Evolutionary conservation across 1,140 invertebrate genomes (phyloP).

Genomic region (Meloidogyne exigua): DNA sequence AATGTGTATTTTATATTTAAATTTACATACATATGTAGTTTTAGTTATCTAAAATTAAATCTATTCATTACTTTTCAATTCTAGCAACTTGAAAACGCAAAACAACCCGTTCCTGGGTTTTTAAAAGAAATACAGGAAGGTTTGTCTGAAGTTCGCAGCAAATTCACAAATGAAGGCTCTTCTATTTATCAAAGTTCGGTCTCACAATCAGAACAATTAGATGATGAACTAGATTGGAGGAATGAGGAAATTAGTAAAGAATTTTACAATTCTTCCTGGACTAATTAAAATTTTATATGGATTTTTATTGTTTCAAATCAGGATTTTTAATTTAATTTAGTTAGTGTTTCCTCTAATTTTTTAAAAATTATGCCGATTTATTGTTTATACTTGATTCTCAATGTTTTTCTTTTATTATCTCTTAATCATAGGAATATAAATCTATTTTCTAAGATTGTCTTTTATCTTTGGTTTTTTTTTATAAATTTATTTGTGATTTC

Average conservation of each 20-base stretch:
- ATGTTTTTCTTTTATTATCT: too few species aligned
- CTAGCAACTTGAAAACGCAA: background rate
- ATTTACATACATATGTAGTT: too few species aligned
- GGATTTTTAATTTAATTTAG: too few species aligned
- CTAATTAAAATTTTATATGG: background rate
- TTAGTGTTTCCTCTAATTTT: too few species aligned
- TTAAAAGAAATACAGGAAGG: background rate
- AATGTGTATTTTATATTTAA: too few species aligned
- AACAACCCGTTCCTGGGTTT: background rate
- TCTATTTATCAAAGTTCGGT: background rate
- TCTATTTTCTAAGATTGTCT: background rate
- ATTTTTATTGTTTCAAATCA: too few species aligned
- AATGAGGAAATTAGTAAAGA: background rate
- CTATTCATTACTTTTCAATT: background rate
- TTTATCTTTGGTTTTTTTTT: background rate
- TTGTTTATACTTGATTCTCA: too few species aligned
- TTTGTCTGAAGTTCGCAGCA: background rate
- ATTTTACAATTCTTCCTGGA: background rate
- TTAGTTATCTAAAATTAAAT: background rate
- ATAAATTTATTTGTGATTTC: background rate
- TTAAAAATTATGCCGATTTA: too few species aligned
- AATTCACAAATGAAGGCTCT: background rate
- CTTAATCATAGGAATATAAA: background rate
- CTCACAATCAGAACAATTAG: background rate
- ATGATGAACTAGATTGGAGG: background rate